Percentiles rank a stretch among this genome's conserved stretches.
phyloP scores from a whole-genome alignment of 2,888 invertebrate species.

The Blastobasis lacticolella region DNA sequence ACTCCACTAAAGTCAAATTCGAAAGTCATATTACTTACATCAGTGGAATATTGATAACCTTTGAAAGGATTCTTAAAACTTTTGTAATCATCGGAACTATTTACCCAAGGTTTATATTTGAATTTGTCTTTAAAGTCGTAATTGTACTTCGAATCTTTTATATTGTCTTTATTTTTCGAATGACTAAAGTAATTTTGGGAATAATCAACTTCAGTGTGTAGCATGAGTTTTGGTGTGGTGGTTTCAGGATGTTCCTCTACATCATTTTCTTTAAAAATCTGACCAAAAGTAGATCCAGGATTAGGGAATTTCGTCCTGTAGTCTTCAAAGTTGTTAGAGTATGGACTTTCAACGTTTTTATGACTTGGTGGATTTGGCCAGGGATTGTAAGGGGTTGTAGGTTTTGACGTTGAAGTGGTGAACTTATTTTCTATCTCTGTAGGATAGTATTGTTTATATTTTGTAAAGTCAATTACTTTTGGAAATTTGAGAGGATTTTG shows the following conservation, averaged over 20 bases:
- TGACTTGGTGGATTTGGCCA: conserved; percentile 16
- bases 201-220: conserved; percentile 22
- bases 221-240: conserved; percentile 22
- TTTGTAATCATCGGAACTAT: conserved; percentile 31
- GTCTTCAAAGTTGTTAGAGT: conserved; percentile 25
- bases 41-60: conserved; percentile 52
- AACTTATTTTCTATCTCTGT: conserved; percentile 41
- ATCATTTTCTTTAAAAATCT: conserved; percentile 25
- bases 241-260: conserved; percentile 27
- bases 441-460: conserved; percentile 42
- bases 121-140: conserved; percentile 43
- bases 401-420: conserved; percentile 26
- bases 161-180: conserved; percentile 4
- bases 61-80: conserved; percentile 41
- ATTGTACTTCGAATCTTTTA: conserved; percentile 23
- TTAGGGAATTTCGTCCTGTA: conserved; percentile 27
- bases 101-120: conserved; percentile 39
- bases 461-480: conserved; percentile 57
- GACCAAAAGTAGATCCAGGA: conserved; percentile 20
- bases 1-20: conserved; percentile 40
- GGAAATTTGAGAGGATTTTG: conserved; percentile 40
- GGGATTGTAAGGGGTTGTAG: conserved; percentile 23
- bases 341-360: conserved; percentile 21
- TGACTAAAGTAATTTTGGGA: conserved; percentile 24
- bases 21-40: conserved; percentile 47